These are phyloP conservation scores for Diplazon laetatorius DNA, from an alignment of 2,888 invertebrate species.

Conservation along the genomic window DNA sequence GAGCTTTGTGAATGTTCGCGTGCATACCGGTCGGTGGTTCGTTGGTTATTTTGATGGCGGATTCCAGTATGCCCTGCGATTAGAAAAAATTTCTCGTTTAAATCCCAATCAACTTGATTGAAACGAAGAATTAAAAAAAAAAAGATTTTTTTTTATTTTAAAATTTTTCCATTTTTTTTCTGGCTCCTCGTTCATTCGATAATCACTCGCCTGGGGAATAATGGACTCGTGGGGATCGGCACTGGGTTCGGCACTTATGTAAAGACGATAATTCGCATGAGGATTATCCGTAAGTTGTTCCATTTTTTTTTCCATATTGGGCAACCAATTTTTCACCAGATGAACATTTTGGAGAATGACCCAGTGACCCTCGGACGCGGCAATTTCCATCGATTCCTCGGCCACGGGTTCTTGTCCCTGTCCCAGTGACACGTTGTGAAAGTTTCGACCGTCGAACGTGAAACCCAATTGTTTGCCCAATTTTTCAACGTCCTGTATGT, in stretches of 20 bases:
- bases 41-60: constrained; percentile 97
- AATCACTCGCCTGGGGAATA: constrained; percentile 83
- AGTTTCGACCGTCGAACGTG: constrained; percentile 90
- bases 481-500: constrained; percentile 91
- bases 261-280: constrained; percentile 85
- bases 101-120: no score
- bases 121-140: neutral
- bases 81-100: constrained; percentile 31
- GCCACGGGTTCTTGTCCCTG: constrained; percentile 97
- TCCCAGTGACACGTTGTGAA: constrained; percentile 96
- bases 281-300: constrained; percentile 90
- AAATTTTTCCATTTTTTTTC: constrained; percentile 1
- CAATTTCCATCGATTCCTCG: constrained; percentile 92
- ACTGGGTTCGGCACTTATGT: constrained; percentile 94
- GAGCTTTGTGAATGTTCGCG: constrained; percentile 95
- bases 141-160: constrained; percentile 1
- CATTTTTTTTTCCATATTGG: constrained; percentile 94
- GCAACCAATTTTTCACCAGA: constrained; percentile 94
- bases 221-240: constrained; percentile 86
- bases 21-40: constrained; percentile 98
- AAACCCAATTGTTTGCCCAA: constrained; percentile 92
- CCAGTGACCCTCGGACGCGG: constrained; percentile 93
- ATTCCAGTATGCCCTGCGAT: constrained; percentile 95
- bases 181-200: neutral
- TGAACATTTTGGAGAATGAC: constrained; percentile 97